Conservation (phyloP, 2,888 invertebrate species). For the Polietes domitor region DNA sequence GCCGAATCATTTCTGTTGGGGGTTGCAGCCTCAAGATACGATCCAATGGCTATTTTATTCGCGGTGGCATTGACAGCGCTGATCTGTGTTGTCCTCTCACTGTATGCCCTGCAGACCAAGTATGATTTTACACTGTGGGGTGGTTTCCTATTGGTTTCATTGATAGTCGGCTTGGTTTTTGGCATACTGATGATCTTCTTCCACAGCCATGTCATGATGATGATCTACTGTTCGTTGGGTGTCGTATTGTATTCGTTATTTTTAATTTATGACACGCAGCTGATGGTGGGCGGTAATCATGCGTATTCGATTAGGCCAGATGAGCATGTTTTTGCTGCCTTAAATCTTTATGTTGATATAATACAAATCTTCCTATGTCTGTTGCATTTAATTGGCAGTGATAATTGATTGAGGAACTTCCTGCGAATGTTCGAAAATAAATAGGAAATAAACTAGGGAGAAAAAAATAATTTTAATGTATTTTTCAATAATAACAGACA, state of each 20-base stretch:
- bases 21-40: constrained; percentile 84
- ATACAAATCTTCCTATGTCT: constrained; percentile 64
- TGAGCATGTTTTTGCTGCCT: constrained; percentile 94
- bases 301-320: constrained; percentile 93
- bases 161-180: constrained; percentile 87
- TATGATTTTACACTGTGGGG: constrained; percentile 90
- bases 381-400: constrained; percentile 30
- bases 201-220: constrained; percentile 82
- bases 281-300: constrained; percentile 93
- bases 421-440: too few relatives aligned
- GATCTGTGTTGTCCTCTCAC: constrained; percentile 89
- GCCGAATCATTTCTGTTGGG: constrained; percentile 91
- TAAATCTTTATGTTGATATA: constrained; percentile 82
- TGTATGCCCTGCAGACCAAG: constrained; percentile 95
- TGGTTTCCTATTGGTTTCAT: constrained; percentile 86
- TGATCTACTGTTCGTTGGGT: constrained; percentile 90
- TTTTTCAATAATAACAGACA: too few relatives aligned
- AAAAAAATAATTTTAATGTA: too few relatives aligned
- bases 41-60: constrained; percentile 84
- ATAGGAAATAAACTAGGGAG: too few relatives aligned
- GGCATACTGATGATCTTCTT: constrained; percentile 86
- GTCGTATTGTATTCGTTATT: constrained; percentile 93
- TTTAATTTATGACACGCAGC: constrained; percentile 92
- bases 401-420: neutral
- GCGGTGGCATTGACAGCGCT: constrained; percentile 94